phyloP scores from a whole-genome alignment of 2,888 invertebrate genomes.

The Hylaea fasciaria region DNA sequence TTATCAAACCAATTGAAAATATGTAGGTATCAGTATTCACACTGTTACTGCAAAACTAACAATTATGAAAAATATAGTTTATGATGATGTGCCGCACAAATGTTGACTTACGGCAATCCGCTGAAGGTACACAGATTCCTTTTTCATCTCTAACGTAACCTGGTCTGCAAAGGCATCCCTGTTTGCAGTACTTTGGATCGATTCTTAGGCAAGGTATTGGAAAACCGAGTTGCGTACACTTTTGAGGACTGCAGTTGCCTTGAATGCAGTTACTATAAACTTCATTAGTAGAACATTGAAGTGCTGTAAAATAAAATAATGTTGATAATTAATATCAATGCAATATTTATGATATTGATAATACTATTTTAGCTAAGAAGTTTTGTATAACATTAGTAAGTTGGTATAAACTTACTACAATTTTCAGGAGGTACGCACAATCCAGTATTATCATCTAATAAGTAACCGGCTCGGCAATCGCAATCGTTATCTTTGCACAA shows the following conservation, averaged over 20 bases:
- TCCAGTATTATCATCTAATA: conserved; percentile 40
- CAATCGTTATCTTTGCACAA: conserved; percentile 38
- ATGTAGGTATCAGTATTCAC: too few species aligned
- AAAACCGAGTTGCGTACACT: conserved; percentile 46
- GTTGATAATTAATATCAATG: too few species aligned
- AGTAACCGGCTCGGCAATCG: conserved; percentile 46
- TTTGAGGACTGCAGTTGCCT: conserved; percentile 40
- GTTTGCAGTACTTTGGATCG: conserved; percentile 36
- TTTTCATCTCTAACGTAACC: conserved; percentile 41
- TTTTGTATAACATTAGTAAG: neutral
- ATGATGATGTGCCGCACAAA: neutral
- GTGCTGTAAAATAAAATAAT: conserved; percentile 30
- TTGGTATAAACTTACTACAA: conserved; percentile 44
- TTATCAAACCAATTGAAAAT: too few species aligned
- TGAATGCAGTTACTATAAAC: conserved; percentile 43
- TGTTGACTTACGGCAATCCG: conserved; percentile 46
- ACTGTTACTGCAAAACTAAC: too few species aligned
- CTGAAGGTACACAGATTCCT: conserved; percentile 47
- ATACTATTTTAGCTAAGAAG: too few species aligned
- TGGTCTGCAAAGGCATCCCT: conserved; percentile 46
- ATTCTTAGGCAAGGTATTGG: conserved; percentile 41
- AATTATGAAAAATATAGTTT: too few species aligned
- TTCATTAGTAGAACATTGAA: conserved; percentile 44
- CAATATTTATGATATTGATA: too few species aligned
- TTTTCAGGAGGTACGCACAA: conserved; percentile 47